phyloP scores from a whole-genome alignment of 2,888 invertebrate species.

The Tuberolachnus salignus region DNA sequence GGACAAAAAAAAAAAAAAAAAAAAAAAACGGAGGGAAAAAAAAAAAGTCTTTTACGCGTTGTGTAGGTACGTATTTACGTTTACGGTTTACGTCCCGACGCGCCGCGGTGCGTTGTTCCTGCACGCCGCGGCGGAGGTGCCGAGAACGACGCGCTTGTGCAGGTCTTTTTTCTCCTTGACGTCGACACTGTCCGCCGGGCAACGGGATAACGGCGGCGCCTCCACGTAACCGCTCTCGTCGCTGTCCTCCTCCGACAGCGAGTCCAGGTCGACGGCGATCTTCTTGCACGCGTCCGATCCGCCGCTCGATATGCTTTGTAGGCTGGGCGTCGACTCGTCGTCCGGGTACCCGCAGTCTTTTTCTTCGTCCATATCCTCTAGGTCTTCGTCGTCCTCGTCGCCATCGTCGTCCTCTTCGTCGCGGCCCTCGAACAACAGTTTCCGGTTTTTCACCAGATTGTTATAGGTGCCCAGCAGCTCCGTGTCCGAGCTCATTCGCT shows the following conservation, averaged over 20 bases:
- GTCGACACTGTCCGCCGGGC: neutral
- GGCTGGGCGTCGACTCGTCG: conserved; percentile 60
- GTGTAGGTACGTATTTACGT: too few relatives aligned
- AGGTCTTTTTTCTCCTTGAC: conserved; percentile 5
- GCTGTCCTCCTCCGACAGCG: conserved; percentile 69
- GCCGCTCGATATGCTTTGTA: conserved; percentile 60
- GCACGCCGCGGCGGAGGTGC: neutral
- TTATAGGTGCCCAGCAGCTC: conserved; percentile 30
- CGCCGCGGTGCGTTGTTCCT: too few relatives aligned
- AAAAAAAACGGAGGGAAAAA: neutral
- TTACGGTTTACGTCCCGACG: neutral
- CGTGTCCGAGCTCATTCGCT: conserved; percentile 20
- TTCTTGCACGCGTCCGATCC: conserved; percentile 62
- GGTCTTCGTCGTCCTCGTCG: conserved; percentile 57
- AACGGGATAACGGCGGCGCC: conserved; percentile 61
- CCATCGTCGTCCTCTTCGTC: conserved; percentile 62
- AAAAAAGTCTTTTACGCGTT: conserved; percentile 1
- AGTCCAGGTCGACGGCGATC: conserved; percentile 61
- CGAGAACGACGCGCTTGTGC: neutral
- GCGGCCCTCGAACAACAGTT: conserved; percentile 60
- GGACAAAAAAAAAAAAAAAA: too few relatives aligned
- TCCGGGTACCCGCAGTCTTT: conserved; percentile 57
- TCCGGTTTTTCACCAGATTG: conserved; percentile 58
- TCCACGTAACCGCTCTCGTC: conserved; percentile 93
- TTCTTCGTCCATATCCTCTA: conserved; percentile 59